These are phyloP conservation scores for Parelbella ahira DNA, from an alignment of 2,888 invertebrate species.

Conservation along the genomic window DNA sequence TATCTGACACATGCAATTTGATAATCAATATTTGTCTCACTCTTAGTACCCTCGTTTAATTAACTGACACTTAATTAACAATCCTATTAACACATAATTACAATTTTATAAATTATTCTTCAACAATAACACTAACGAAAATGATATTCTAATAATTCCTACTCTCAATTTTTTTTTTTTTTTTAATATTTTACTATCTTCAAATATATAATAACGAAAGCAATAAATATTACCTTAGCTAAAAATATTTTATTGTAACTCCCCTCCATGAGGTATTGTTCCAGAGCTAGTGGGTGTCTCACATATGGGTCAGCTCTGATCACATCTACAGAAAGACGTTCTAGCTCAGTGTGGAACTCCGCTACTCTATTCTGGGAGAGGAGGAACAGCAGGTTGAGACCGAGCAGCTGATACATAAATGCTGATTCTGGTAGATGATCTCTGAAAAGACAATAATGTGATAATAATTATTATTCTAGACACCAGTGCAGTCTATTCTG, in stretches of 20 bases:
- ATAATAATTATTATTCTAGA: too few relatives aligned
- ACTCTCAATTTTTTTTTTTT: too few relatives aligned
- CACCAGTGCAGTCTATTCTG: too few relatives aligned
- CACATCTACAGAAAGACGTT: constrained; percentile 93
- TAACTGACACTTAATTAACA: too few relatives aligned
- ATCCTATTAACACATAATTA: too few relatives aligned
- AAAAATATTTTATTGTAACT: constrained; percentile 98
- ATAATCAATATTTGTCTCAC: too few relatives aligned
- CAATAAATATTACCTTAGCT: constrained; percentile 82
- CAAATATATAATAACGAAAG: background rate
- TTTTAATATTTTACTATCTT: too few relatives aligned
- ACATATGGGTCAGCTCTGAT: constrained; percentile 97
- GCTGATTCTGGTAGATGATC: constrained; percentile 92
- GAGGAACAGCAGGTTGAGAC: constrained; percentile 95
- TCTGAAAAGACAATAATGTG: constrained; percentile 54
- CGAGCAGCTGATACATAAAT: constrained; percentile 96
- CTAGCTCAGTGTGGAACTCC: constrained; percentile 98
- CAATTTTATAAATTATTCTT: too few relatives aligned
- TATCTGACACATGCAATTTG: too few relatives aligned
- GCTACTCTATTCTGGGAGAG: constrained; percentile 97
- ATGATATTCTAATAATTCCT: too few relatives aligned
- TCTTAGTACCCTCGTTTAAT: too few relatives aligned
- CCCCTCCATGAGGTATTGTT: constrained; percentile 99
- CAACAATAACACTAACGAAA: too few relatives aligned
- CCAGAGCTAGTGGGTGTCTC: constrained; percentile 95